phyloP scores from a whole-genome alignment of 30 jellyfish, hydroid and myxozoan genomes.

The Chironex yamaguchii region DNA sequence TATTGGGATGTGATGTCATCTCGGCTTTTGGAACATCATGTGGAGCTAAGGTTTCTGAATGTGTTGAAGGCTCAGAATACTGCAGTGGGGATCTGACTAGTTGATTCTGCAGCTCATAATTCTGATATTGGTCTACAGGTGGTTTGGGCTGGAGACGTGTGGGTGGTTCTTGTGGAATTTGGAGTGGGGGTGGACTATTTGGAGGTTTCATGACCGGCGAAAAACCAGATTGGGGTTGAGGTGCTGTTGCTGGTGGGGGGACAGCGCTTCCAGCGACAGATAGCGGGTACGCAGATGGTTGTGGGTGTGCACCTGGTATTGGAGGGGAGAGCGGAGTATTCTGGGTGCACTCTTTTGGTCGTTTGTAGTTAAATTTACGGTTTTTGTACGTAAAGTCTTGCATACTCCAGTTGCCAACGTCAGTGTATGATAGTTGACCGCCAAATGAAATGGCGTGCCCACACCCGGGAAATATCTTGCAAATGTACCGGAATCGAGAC shows the following conservation, averaged over 20 bases:
- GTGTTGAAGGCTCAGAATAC: neutral
- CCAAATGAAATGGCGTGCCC: conserved; percentile 85
- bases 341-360: neutral
- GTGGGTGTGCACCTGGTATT: neutral
- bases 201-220: neutral
- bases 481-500: conserved; percentile 75
- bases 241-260: neutral
- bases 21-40: neutral
- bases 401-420: conserved; percentile 59
- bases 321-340: neutral
- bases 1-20: neutral
- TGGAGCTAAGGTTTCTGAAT: neutral
- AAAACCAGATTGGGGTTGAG: neutral
- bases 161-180: neutral
- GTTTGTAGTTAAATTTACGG: conserved; percentile 24
- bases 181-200: neutral
- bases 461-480: conserved; percentile 80
- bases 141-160: neutral
- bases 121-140: neutral
- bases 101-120: neutral
- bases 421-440: conserved; percentile 73
- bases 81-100: neutral
- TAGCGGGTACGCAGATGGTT: neutral
- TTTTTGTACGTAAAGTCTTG: conserved; percentile 52
- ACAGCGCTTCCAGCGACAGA: neutral